Evolutionary conservation across 1,140 invertebrate genomes (phyloP).

Genomic region (Penaeus vannamei): DNA sequence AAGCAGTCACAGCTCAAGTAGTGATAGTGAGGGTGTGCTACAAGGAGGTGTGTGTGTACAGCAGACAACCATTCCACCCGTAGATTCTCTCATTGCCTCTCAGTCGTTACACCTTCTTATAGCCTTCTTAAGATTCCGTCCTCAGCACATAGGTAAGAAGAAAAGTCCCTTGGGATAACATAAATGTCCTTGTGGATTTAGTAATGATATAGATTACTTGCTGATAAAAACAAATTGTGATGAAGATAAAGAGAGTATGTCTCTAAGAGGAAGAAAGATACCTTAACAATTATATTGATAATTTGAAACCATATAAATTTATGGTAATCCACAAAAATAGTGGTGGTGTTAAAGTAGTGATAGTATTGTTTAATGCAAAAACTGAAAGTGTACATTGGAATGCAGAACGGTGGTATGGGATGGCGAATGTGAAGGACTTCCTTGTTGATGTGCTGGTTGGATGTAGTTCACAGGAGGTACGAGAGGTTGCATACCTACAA

Average conservation of each 20-base stretch:
- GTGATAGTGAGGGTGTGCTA: slow-evolving; percentile 71
- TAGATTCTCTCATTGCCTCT: slow-evolving; percentile 73
- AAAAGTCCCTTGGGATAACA: too few relatives aligned
- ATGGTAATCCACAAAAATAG: too few relatives aligned
- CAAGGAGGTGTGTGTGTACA: slow-evolving; percentile 74
- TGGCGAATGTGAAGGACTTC: slow-evolving; percentile 74
- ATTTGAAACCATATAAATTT: too few relatives aligned
- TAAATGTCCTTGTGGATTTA: too few relatives aligned
- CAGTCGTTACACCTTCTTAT: slow-evolving; percentile 75
- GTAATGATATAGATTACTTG: too few relatives aligned
- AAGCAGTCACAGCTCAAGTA: slow-evolving; percentile 72
- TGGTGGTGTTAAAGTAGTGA: background rate
- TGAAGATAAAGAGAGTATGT: too few relatives aligned
- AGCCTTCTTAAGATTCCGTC: slow-evolving; percentile 73
- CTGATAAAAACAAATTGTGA: too few relatives aligned
- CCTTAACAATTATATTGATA: too few relatives aligned
- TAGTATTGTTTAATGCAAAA: background rate
- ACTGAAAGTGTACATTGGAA: slow-evolving; percentile 34
- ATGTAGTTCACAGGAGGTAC: slow-evolving; percentile 72
- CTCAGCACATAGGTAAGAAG: slow-evolving; percentile 63
- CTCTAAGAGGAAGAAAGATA: too few relatives aligned
- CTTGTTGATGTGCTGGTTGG: slow-evolving; percentile 75
- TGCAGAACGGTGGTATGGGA: slow-evolving; percentile 72
- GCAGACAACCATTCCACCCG: slow-evolving; percentile 71
- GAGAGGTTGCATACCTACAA: slow-evolving; percentile 73